Evolutionary conservation across 1,140 invertebrate genomes (phyloP).

Genomic region (Drosophila punjabiensis): DNA sequence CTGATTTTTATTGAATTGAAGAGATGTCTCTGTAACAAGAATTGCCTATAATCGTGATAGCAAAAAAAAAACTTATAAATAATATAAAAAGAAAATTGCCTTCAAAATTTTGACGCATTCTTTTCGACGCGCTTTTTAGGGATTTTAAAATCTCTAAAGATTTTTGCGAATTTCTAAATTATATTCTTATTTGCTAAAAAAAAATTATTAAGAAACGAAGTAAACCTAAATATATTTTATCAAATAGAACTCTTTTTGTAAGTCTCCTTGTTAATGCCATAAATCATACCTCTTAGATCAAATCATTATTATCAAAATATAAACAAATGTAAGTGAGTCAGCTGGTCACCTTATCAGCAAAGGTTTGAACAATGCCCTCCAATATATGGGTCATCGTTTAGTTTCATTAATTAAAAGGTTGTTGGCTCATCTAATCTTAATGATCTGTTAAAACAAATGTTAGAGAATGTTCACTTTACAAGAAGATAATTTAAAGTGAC

Average conservation of each 20-base stretch:
- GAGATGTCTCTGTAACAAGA: too few species aligned
- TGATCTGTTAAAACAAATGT: slow-evolving; percentile 9
- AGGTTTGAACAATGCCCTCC: slow-evolving; percentile 10
- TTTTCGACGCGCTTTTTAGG: too few species aligned
- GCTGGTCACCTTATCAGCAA: slow-evolving; percentile 26
- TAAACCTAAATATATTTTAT: neutral
- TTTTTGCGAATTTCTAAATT: neutral
- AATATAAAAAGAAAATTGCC: too few species aligned
- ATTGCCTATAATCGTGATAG: too few species aligned
- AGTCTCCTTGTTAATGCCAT: neutral
- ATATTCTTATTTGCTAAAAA: too few species aligned
- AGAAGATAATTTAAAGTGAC: neutral
- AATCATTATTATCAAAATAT: slow-evolving; percentile 11
- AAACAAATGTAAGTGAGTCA: neutral
- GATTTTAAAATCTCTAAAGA: rapidly evolving
- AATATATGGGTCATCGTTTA: slow-evolving; percentile 39
- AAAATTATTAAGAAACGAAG: too few species aligned
- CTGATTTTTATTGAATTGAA: too few species aligned
- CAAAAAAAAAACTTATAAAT: too few species aligned
- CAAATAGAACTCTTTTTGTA: neutral
- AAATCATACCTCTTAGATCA: slow-evolving; percentile 10
- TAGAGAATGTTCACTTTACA: neutral
- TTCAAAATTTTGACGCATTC: too few species aligned
- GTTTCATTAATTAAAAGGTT: slow-evolving; percentile 47
- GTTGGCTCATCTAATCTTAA: slow-evolving; percentile 26